Evolutionary conservation across 2,797 vertebrate species (phyloP).

Genomic region (Gambelia wislizenii): DNA sequence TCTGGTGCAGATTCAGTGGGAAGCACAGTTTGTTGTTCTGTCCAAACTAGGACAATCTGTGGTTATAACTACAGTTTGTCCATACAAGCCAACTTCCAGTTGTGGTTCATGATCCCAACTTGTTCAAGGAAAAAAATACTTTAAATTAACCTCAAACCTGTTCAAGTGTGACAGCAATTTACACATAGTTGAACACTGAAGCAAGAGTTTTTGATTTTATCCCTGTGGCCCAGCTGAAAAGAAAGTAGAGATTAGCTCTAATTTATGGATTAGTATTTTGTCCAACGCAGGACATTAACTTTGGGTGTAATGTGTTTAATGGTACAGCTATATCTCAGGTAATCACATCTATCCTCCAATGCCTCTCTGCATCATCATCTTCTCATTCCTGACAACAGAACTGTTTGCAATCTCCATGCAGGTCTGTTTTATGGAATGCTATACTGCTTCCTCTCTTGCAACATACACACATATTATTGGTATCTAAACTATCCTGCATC

Average conservation of each 20-base stretch:
- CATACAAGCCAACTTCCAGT: neutral
- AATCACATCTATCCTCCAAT: neutral
- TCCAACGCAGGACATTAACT: neutral
- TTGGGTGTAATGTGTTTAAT: neutral
- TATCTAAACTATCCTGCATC: neutral
- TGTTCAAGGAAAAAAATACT: neutral
- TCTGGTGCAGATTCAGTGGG: neutral
- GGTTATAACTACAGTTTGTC: neutral
- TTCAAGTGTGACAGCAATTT: neutral
- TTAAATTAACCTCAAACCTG: neutral
- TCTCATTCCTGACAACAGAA: neutral
- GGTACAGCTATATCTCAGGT: neutral
- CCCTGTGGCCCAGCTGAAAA: neutral
- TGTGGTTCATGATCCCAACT: neutral
- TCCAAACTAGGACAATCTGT: neutral
- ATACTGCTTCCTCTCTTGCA: neutral
- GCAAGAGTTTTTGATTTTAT: neutral
- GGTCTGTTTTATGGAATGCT: neutral
- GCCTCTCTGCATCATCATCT: neutral
- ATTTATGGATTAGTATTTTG: neutral
- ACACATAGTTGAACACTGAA: neutral
- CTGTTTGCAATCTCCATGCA: neutral
- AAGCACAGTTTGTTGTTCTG: neutral
- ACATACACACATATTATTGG: neutral
- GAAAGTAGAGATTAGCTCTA: neutral